Percentiles rank a stretch among this genome's conserved stretches.
phyloP scores from a whole-genome alignment of 2,888 invertebrate genomes.

The Dione vanillae region DNA sequence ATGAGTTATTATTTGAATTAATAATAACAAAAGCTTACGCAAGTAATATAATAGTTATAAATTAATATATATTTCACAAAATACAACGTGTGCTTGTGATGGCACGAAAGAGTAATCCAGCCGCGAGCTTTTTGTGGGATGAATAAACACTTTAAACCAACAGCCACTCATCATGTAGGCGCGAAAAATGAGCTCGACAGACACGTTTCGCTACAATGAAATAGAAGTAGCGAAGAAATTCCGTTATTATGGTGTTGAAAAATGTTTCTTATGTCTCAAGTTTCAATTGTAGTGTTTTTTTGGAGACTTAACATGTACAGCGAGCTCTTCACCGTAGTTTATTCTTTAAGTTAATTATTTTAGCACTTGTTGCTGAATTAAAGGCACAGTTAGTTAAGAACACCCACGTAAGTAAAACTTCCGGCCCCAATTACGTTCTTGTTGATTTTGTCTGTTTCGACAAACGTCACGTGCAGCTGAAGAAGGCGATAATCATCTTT shows the following conservation, averaged over 20 bases:
- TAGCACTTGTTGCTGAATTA: slow-evolving; percentile 68
- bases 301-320: neutral
- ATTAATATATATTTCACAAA: slow-evolving; percentile 4
- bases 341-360: slow-evolving; percentile 63
- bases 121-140: slow-evolving; percentile 46
- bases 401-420: slow-evolving; percentile 78
- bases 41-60: slow-evolving; percentile 8
- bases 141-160: slow-evolving; percentile 48
- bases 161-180: slow-evolving; percentile 47
- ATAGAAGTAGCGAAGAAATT: slow-evolving; percentile 34
- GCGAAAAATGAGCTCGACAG: slow-evolving; percentile 48
- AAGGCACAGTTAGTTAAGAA: slow-evolving; percentile 70
- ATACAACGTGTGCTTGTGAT: slow-evolving; percentile 29
- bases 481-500: slow-evolving; percentile 63
- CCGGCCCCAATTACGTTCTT: slow-evolving; percentile 76
- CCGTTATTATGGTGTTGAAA: slow-evolving; percentile 29
- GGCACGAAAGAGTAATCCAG: slow-evolving; percentile 41
- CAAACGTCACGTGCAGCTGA: slow-evolving; percentile 58
- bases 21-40: neutral
- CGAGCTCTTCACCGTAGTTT: slow-evolving; percentile 46
- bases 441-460: slow-evolving; percentile 71
- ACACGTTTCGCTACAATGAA: slow-evolving; percentile 42
- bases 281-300: slow-evolving; percentile 24
- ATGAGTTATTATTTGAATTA: too few relatives aligned
- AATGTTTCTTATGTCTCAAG: slow-evolving; percentile 18